Evolutionary conservation across 2,113 vertebrate genomes (phyloP).

Genomic region (Hipposideros armiger): DNA sequence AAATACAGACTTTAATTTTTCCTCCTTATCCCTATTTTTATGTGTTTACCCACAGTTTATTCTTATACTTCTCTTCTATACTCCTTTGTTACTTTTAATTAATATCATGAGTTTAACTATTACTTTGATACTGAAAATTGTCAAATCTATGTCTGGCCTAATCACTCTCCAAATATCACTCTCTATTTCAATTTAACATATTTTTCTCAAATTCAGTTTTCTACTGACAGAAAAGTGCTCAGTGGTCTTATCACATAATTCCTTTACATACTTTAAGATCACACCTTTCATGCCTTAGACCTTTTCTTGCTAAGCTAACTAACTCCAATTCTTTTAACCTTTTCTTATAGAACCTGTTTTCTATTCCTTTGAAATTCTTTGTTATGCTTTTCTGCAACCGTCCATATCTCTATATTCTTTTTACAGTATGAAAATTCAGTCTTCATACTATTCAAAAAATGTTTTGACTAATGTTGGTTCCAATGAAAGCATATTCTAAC

Average conservation of each 20-base stretch:
- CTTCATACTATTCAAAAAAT: constrained; percentile 7
- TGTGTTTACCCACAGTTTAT: neutral
- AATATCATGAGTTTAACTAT: neutral
- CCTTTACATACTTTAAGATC: constrained; percentile 29
- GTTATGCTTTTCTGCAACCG: neutral
- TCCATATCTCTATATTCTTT: constrained; percentile 28
- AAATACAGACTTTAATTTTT: neutral
- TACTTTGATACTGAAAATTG: neutral
- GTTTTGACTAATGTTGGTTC: constrained; percentile 45
- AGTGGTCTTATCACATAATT: neutral
- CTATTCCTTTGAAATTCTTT: constrained; percentile 52
- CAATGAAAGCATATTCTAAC: constrained; percentile 25
- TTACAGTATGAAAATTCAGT: constrained; percentile 42
- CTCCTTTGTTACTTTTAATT: neutral
- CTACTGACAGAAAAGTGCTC: constrained; percentile 25
- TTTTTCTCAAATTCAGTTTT: constrained; percentile 33
- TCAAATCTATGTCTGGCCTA: constrained; percentile 21
- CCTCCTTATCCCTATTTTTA: neutral
- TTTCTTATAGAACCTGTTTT: constrained; percentile 33
- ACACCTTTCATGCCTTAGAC: constrained; percentile 24
- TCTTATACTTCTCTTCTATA: neutral
- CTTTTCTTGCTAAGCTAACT: constrained; percentile 37
- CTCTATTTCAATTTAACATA: constrained; percentile 31
- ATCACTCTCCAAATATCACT: neutral
- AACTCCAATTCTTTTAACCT: constrained; percentile 53